phyloP scores from a whole-genome alignment of 2,113 vertebrate species.

The Phalacrocorax aristotelis region DNA sequence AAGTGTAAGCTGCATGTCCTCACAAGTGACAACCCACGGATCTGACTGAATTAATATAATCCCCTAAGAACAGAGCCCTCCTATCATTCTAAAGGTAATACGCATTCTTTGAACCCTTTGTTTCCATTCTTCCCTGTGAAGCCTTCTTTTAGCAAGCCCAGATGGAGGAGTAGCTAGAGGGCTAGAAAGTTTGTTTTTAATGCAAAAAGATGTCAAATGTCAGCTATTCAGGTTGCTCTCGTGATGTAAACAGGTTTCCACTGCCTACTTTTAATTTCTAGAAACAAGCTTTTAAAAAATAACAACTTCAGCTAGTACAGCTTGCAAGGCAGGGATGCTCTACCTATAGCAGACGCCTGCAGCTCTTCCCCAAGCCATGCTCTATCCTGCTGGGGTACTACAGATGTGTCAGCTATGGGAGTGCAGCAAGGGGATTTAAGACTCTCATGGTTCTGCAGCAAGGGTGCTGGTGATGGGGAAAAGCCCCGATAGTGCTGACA shows the following conservation, averaged over 20 bases:
- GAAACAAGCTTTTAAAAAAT: not conserved
- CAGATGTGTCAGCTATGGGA: accelerated
- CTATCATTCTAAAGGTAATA: not conserved
- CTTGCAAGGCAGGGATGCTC: not conserved
- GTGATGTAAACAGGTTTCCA: not conserved
- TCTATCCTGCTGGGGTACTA: not conserved
- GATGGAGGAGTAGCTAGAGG: not conserved
- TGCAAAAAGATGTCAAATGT: not conserved
- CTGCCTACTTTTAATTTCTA: not conserved
- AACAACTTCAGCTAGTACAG: not conserved
- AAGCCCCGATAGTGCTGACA: accelerated
- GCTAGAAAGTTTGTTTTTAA: not conserved
- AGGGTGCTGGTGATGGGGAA: not conserved
- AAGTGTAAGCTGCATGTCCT: not conserved
- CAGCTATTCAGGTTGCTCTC: not conserved
- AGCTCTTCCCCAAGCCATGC: not conserved
- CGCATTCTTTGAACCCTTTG: not conserved
- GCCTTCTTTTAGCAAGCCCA: not conserved
- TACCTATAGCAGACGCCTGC: not conserved
- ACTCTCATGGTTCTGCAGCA: not conserved
- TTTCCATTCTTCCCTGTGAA: not conserved
- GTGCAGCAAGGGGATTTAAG: not conserved
- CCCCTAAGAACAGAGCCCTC: not conserved
- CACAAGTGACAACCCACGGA: not conserved
- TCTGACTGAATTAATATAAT: not conserved